These are phyloP conservation scores for Propithecus deckenii DNA, from an alignment of 2,797 vertebrate species.

Conservation along the genomic window DNA sequence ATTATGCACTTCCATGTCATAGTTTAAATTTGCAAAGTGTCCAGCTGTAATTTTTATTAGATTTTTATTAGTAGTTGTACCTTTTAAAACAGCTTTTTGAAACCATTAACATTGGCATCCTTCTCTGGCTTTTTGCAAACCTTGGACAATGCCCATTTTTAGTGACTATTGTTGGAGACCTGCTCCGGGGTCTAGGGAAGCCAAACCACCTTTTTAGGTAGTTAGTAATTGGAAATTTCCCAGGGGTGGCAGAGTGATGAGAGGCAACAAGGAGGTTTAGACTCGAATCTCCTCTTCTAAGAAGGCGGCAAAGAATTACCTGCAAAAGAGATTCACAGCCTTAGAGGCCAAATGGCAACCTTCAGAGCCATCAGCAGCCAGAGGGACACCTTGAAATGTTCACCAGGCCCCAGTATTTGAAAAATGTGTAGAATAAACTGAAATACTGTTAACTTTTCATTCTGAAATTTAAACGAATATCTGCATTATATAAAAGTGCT, in stretches of 20 bases:
- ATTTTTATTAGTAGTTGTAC: conserved; percentile 68
- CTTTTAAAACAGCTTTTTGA: conserved; percentile 69
- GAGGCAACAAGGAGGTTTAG: background rate
- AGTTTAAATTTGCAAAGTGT: conserved; percentile 54
- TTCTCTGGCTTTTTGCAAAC: conserved; percentile 30
- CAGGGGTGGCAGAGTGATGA: background rate
- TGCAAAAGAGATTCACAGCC: background rate
- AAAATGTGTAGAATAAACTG: conserved; percentile 63
- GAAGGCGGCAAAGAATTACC: background rate
- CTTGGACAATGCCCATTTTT: background rate
- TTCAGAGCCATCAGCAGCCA: background rate
- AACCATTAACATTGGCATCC: conserved; percentile 1
- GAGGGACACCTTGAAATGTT: background rate
- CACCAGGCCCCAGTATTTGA: background rate
- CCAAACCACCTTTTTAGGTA: conserved; percentile 43
- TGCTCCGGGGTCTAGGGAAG: background rate
- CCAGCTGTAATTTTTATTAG: conserved; percentile 63
- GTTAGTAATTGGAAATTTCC: background rate
- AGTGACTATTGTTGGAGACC: conserved; percentile 33
- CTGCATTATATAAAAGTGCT: conserved; percentile 79
- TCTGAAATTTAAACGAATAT: conserved; percentile 65
- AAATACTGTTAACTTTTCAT: conserved; percentile 52
- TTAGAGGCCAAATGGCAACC: background rate
- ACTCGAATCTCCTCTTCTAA: background rate
- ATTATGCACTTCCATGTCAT: conserved; percentile 57